Evolutionary conservation across 2,888 invertebrate species (phyloP).

Genomic region (Pseudolycoriella hygida): DNA sequence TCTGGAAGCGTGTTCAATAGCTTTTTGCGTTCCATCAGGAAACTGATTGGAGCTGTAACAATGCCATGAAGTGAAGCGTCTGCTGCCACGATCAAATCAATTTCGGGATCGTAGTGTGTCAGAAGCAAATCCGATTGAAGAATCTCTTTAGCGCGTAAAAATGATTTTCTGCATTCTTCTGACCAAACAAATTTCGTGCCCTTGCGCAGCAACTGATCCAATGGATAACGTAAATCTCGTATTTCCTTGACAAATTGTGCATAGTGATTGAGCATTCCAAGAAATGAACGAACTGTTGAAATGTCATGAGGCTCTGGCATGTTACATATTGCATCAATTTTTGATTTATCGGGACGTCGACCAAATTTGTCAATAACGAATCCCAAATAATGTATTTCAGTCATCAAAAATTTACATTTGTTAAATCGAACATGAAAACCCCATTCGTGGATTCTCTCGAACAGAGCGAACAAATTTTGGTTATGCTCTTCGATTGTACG

Average conservation of each 20-base stretch:
- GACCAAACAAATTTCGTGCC: constrained; percentile 6
- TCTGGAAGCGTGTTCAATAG: constrained; percentile 17
- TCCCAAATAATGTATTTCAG: constrained; percentile 9
- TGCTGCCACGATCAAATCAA: constrained; percentile 11
- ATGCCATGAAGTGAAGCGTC: constrained; percentile 12
- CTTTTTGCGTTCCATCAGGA: constrained; percentile 16
- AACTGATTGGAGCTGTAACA: constrained; percentile 12
- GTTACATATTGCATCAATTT: constrained; percentile 7
- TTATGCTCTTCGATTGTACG: constrained; percentile 1
- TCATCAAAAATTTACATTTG: constrained; percentile 10
- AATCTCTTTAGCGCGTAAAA: constrained; percentile 7
- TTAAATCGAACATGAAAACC: constrained; percentile 10
- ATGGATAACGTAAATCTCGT: constrained; percentile 7
- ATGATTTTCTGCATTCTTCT: constrained; percentile 4
- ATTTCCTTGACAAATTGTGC: constrained; percentile 11
- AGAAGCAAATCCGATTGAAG: constrained; percentile 10
- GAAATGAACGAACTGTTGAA: constrained; percentile 11
- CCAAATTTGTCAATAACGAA: constrained; percentile 10
- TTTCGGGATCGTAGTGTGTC: constrained; percentile 11
- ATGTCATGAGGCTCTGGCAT: constrained; percentile 11
- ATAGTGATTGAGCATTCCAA: constrained; percentile 11
- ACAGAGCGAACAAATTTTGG: constrained; percentile 5
- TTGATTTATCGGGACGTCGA: constrained; percentile 10
- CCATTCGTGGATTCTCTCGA: constrained; percentile 9
- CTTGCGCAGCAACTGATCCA: constrained; percentile 4